phyloP scores from a whole-genome alignment of 2,113 vertebrate genomes.

The Lamprotornis superbus region DNA sequence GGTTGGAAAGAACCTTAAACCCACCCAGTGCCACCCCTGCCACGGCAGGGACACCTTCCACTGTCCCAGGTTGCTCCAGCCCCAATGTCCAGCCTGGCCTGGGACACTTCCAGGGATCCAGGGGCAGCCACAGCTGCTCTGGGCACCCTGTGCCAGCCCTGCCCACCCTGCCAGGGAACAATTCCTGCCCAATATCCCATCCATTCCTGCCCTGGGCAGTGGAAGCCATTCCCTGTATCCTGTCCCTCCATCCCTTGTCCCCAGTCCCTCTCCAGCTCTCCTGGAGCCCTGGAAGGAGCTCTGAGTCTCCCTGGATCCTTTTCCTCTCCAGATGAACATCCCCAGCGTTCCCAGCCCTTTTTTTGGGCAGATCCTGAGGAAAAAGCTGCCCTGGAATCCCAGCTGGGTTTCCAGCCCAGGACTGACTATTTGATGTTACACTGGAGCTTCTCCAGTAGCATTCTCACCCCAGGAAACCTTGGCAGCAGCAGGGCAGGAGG shows the following conservation, averaged over 20 bases:
- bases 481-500: neutral
- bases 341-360: neutral
- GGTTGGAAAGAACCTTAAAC: neutral
- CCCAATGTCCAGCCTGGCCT: neutral
- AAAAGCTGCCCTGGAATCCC: neutral
- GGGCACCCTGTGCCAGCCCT: neutral
- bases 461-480: neutral
- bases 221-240: neutral
- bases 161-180: neutral
- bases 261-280: neutral
- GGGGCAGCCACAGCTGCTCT: neutral
- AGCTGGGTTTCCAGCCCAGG: neutral
- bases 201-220: neutral
- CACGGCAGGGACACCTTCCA: neutral
- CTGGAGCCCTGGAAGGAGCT: neutral
- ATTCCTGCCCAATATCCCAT: neutral
- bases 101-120: neutral
- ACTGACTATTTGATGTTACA: fast-evolving
- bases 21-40: neutral
- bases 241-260: neutral
- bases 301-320: neutral
- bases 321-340: neutral
- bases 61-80: neutral
- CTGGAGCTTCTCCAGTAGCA: neutral
- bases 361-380: neutral